Conservation (phyloP, 2,797 vertebrate genomes). For the Neosilurus mollespiculum region DNA sequence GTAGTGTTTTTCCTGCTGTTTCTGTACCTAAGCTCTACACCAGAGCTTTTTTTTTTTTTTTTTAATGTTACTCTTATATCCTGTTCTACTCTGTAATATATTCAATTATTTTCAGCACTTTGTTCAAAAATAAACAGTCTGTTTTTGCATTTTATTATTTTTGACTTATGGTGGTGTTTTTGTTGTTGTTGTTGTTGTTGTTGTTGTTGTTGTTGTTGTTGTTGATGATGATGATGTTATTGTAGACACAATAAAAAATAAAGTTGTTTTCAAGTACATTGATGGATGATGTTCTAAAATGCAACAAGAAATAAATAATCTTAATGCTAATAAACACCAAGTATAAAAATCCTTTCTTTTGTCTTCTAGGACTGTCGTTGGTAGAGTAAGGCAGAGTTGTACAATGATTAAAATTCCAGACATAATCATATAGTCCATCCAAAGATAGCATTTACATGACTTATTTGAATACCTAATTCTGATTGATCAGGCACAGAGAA, state of each 20-base stretch:
- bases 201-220: too few relatives aligned
- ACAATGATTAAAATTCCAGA: too few relatives aligned
- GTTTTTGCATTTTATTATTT: not conserved
- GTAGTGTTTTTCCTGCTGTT: not conserved
- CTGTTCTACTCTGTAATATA: slow-evolving; percentile 25
- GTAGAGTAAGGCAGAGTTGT: not conserved
- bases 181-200: too few relatives aligned
- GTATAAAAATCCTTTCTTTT: not conserved
- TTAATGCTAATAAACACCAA: not conserved
- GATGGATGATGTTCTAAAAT: not conserved
- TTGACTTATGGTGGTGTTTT: not conserved
- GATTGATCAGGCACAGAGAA: too few relatives aligned
- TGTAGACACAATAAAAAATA: too few relatives aligned
- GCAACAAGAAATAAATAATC: not conserved
- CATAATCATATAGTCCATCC: too few relatives aligned
- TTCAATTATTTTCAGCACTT: not conserved
- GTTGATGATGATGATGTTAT: too few relatives aligned
- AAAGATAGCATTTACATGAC: too few relatives aligned
- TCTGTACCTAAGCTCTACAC: not conserved
- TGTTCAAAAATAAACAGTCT: slow-evolving; percentile 13
- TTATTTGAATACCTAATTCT: too few relatives aligned
- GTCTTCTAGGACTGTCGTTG: not conserved
- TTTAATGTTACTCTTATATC: not conserved
- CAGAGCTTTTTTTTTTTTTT: not conserved
- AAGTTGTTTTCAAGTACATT: not conserved